These are phyloP conservation scores for Lypha dubia DNA, from an alignment of 2,888 invertebrate genomes.

Conservation along the genomic window DNA sequence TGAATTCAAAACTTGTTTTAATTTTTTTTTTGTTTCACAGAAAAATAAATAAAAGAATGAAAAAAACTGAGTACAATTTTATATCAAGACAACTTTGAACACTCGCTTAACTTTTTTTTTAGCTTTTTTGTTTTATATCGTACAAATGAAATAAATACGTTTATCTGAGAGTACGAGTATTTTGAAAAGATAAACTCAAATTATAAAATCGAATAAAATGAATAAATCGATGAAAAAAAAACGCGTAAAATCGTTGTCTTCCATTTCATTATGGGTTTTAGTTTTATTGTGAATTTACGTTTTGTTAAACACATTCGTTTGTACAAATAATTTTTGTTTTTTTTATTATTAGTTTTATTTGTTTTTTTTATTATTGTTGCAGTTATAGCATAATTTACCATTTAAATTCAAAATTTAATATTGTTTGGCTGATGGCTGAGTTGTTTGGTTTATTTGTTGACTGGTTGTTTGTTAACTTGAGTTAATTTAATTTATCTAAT, in stretches of 20 bases:
- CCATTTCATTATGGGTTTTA: slow-evolving; percentile 40
- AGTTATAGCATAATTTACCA: slow-evolving; percentile 68
- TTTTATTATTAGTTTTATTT: slow-evolving; percentile 18
- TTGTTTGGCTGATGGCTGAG: slow-evolving; percentile 34
- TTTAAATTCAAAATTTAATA: slow-evolving; percentile 57
- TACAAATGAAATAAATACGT: slow-evolving; percentile 49
- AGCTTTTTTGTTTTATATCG: slow-evolving; percentile 35
- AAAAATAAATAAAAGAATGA: slow-evolving; percentile 30
- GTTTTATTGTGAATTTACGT: slow-evolving; percentile 63
- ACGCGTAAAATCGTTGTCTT: slow-evolving; percentile 50
- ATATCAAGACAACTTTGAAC: slow-evolving; percentile 55
- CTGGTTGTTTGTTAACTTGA: slow-evolving; percentile 33
- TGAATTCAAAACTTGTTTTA: slow-evolving; percentile 72
- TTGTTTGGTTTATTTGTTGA: slow-evolving; percentile 27
- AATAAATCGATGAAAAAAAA: slow-evolving; percentile 48
- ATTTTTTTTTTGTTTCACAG: slow-evolving; percentile 17
- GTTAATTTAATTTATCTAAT: slow-evolving; percentile 37
- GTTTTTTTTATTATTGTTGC: slow-evolving; percentile 48
- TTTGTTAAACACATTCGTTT: slow-evolving; percentile 65
- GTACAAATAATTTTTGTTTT: slow-evolving; percentile 10
- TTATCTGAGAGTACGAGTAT: slow-evolving; percentile 56
- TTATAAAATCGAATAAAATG: slow-evolving; percentile 41
- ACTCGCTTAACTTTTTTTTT: slow-evolving; percentile 50
- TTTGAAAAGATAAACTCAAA: slow-evolving; percentile 47
- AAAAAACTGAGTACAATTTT: slow-evolving; percentile 38